These are phyloP conservation scores for Darevskia mixta DNA, from an alignment of 2,797 vertebrate genomes.

Conservation along the genomic window DNA sequence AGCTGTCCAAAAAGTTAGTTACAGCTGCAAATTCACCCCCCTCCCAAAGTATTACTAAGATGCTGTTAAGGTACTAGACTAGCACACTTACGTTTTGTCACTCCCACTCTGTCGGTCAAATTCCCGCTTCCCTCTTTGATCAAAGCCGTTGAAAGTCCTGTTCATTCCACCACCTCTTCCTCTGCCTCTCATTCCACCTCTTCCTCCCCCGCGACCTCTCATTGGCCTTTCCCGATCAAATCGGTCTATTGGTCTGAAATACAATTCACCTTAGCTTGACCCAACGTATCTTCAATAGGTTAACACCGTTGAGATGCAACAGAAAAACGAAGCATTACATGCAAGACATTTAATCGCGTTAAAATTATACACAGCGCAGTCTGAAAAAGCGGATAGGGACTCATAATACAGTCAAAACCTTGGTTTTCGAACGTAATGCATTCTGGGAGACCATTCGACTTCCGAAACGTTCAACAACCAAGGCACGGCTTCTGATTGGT, in stretches of 20 bases:
- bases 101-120: constrained; percentile 86
- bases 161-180: constrained; percentile 80
- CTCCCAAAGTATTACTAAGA: background rate
- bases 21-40: background rate
- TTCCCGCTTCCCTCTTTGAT: constrained; percentile 85
- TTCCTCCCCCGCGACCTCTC: constrained; percentile 79
- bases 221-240: constrained; percentile 74
- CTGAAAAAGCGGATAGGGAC: too few relatives aligned
- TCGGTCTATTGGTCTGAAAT: constrained; percentile 75
- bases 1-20: background rate
- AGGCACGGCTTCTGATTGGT: too few relatives aligned
- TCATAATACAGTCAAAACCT: too few relatives aligned
- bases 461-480: too few relatives aligned
- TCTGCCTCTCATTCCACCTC: constrained; percentile 75
- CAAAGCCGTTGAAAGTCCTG: constrained; percentile 80
- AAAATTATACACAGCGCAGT: too few relatives aligned
- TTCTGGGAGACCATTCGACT: too few relatives aligned
- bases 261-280: background rate
- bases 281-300: background rate
- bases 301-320: background rate
- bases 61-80: background rate
- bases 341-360: too few relatives aligned
- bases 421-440: too few relatives aligned
- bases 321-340: background rate
- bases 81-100: constrained; percentile 79